phyloP scores from a whole-genome alignment of 2,888 invertebrate genomes.

The Drosophila longiperda region DNA sequence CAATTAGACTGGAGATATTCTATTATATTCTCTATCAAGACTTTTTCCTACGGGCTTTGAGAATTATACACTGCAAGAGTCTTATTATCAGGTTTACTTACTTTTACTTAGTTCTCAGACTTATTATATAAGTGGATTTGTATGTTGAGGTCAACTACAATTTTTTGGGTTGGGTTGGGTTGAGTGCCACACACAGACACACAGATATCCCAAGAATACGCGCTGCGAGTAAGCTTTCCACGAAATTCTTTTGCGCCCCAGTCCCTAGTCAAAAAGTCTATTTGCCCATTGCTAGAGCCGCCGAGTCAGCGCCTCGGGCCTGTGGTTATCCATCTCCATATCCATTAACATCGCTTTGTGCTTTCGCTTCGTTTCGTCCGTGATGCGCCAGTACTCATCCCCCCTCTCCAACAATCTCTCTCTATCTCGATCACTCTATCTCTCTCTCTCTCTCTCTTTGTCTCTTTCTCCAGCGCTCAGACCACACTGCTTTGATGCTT shows the following conservation, averaged over 20 bases:
- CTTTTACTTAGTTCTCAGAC: background rate
- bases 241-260: constrained; percentile 30
- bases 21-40: background rate
- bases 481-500: constrained; percentile 20
- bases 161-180: constrained; percentile 3
- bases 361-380: constrained; percentile 67
- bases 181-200: background rate
- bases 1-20: background rate
- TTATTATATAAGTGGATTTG: background rate
- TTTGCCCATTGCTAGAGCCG: constrained; percentile 27
- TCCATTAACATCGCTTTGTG: constrained; percentile 76
- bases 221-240: constrained; percentile 36
- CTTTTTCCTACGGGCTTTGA: background rate
- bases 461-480: background rate
- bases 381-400: constrained; percentile 38
- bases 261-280: constrained; percentile 32
- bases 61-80: background rate
- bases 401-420: background rate
- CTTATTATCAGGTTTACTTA: background rate
- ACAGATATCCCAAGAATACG: constrained; percentile 10
- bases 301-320: constrained; percentile 20
- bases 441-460: background rate
- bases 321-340: constrained; percentile 61
- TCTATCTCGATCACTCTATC: constrained; percentile 1
- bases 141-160: background rate